Conservation (phyloP, 2,888 invertebrate species). For the Protophormia terraenovae region DNA sequence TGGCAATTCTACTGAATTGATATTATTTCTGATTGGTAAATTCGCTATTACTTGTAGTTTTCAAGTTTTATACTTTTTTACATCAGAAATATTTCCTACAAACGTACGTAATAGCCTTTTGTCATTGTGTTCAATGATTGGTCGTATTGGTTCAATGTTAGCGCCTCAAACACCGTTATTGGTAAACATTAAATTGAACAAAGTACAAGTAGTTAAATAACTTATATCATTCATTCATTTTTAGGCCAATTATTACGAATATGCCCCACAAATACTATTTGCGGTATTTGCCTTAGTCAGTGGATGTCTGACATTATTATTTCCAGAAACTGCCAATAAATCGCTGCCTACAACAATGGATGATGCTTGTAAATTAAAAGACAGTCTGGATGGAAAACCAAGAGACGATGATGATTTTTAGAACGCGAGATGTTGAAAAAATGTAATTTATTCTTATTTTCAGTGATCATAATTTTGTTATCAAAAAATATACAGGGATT, state of each 20-base stretch:
- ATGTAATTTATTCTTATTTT: too few species aligned
- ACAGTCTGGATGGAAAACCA: neutral
- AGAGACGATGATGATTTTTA: neutral
- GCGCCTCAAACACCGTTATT: conserved; percentile 87
- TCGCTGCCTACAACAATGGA: conserved; percentile 85
- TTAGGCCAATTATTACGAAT: conserved; percentile 80
- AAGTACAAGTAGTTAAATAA: neutral
- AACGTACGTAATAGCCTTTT: conserved; percentile 85
- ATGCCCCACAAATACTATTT: conserved; percentile 84
- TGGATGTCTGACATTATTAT: conserved; percentile 83
- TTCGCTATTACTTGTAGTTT: conserved; percentile 86
- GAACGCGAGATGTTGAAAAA: neutral
- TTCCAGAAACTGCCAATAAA: conserved; percentile 85
- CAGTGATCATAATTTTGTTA: too few species aligned
- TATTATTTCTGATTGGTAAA: conserved; percentile 84
- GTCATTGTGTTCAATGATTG: conserved; percentile 87
- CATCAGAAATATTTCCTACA: conserved; percentile 88
- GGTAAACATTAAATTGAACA: conserved; percentile 69
- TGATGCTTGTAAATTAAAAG: conserved; percentile 81
- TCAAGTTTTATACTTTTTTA: conserved; percentile 86
- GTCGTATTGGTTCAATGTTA: conserved; percentile 86
- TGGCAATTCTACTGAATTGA: conserved; percentile 82
- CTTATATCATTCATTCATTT: conserved; percentile 4
- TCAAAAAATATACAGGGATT: too few species aligned
- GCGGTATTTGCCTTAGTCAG: conserved; percentile 83